Evolutionary conservation across 92 coral and sea anemone species (phyloP), one percentile per base, ranked within the genome.

Genomic region (Zoanthus sociatus): DNA sequence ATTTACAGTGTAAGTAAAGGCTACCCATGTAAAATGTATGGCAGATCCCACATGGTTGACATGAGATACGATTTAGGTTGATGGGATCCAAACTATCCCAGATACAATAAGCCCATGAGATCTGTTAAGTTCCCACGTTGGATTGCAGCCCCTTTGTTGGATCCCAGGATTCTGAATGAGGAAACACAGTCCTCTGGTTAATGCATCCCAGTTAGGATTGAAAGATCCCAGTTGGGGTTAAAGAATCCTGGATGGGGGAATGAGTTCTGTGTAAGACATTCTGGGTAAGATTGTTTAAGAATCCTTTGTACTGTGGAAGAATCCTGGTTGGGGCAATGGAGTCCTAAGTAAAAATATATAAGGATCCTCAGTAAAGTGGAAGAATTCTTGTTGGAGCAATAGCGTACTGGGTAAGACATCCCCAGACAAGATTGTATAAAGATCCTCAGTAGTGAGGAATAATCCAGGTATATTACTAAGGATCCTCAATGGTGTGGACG

Each of bases 1-100:
- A n/a, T n/a, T 26, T 26, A 26, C 26, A 26, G 26, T 26, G 26
- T 26, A 26, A 26, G 26, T 26, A 26, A 48, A 48, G 53, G 30
- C 8, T 14, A 14, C 71, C 50, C 76, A 71, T 71, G 76, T 71
- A 32, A 71, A 71, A 71, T 71, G 76, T 33, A 31, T 37, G 76
- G 44, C 61, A 60, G 63, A 76, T 76, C 82, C 82, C 45, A 12
- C 63, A 60, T 47, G 82, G 64, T 32, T 6, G 46, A 71, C 32
- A 42, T 15, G 82, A 44, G 45, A 76, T 50, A 26, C 82, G 45
- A 76, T 30, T 1, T 42, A 60, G 79, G 79, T 20, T n/a, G 1
- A 32, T 13, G 82, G 82, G 82, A 77, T 77, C 82, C 82, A 17
- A n/a, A 6, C 13, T 14, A 77, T 77, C 82, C 82, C 82, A 30